Evolutionary conservation across 2,888 invertebrate species (phyloP).

Genomic region (Nysson spinosus): DNA sequence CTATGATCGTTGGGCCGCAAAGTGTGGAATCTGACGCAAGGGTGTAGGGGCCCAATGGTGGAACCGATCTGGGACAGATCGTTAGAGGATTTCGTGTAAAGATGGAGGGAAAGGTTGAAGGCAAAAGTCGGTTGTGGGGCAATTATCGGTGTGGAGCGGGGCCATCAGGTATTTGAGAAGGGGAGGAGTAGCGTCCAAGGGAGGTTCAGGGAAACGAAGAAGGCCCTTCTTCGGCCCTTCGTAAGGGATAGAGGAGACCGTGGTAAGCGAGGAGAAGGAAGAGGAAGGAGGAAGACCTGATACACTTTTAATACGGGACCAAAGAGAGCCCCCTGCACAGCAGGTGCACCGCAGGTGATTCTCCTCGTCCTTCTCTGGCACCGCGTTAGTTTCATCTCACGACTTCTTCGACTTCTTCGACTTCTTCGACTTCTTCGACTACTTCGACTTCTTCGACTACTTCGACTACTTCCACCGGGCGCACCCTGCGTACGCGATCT

Average conservation of each 20-base stretch:
- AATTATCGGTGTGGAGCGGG: constrained; percentile 45
- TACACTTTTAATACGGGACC: constrained; percentile 68
- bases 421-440: constrained; percentile 48
- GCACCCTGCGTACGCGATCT: constrained; percentile 61
- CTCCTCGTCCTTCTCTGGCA: constrained; percentile 63
- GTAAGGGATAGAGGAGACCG: too few species aligned
- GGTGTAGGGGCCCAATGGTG: too few species aligned
- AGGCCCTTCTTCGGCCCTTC: too few species aligned
- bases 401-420: constrained; percentile 46
- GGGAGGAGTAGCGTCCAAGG: constrained; percentile 27
- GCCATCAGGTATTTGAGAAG: constrained; percentile 35
- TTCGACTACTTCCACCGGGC: too few species aligned
- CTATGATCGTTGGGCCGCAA: too few species aligned
- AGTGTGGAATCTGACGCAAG: too few species aligned
- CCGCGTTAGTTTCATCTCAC: constrained; percentile 55
- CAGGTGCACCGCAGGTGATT: constrained; percentile 77
- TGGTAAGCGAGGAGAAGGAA: constrained; percentile 1
- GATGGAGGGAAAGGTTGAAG: constrained; percentile 9
- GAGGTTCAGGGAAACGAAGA: too few species aligned
- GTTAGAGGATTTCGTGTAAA: neutral
- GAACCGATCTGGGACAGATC: too few species aligned
- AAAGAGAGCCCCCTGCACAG: constrained; percentile 76
- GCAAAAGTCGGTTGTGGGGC: constrained; percentile 31
- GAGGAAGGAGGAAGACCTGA: constrained; percentile 52
- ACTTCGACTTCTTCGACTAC: constrained; percentile 49